Evolutionary conservation across 2,797 vertebrate species (phyloP), one percentile per base, ranked within the genome.

Genomic region (Peromyscus aztecus): DNA sequence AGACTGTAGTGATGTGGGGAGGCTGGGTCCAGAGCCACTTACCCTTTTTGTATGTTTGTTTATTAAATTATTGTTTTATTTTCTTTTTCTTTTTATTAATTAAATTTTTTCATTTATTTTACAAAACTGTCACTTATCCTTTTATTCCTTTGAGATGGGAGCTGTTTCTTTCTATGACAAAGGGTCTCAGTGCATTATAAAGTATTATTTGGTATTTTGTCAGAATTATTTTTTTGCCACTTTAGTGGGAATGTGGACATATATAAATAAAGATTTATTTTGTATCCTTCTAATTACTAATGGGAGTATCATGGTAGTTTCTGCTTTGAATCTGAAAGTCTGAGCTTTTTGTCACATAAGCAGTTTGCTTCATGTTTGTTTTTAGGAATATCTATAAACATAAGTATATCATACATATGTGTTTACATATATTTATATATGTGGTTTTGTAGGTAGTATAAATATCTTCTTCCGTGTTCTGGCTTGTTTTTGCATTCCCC

Each of bases 241-340:
- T 61, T 93, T 91, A 29, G 34, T 93, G 9, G 31, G 29, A 80
- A 34, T 31, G 31, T 91, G 59, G 61, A 29, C 2, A 6, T 81
- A 57, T 34, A 69, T 69, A 63, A 95, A 86, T 93, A 73, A 17
- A 24, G 13, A 80, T 96, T 95, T 95, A 89, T 57, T 97, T 96
- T 77, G 6, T 40, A 37, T 90, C 75, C 40, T 59, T 8, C 1
- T 94, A 21, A 76, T 61, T 88, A 80, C 23, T 90, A 52, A 77
- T 67, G 59, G 86, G 4, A n/a, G 57, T 95, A 37, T 69, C 2
- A 34, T 91, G 85, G 67, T 71, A 24, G n/a, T 27, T 95, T 63
- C 29, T 52, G 8, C 21, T n/a, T 57, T 57, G 63, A 85, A 29
- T 52, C 24, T 95, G 59, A 93, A 91, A 82, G 2, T 63, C 17